phyloP scores from a whole-genome alignment of 2,888 invertebrate genomes.

The Helicoverpa assulta region DNA sequence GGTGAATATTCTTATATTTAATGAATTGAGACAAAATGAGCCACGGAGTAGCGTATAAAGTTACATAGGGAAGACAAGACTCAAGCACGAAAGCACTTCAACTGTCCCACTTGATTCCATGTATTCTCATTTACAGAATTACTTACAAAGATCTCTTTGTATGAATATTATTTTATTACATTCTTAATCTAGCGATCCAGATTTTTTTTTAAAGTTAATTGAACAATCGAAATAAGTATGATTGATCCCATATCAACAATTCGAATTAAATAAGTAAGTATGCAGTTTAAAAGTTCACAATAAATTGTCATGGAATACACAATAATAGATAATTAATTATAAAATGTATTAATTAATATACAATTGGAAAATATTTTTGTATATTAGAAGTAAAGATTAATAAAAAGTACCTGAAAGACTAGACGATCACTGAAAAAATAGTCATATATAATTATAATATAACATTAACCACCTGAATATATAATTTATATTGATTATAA shows the following conservation, averaged over 20 bases:
- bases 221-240: slow-evolving; percentile 54
- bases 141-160: slow-evolving; percentile 22
- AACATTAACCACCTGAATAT: slow-evolving; percentile 18
- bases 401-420: slow-evolving; percentile 52
- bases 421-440: slow-evolving; percentile 53
- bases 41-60: slow-evolving; percentile 20
- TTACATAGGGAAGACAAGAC: slow-evolving; percentile 38
- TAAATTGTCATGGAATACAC: slow-evolving; percentile 52
- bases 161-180: slow-evolving; percentile 15
- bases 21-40: slow-evolving; percentile 21
- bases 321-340: slow-evolving; percentile 35
- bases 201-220: slow-evolving; percentile 41
- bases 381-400: slow-evolving; percentile 26
- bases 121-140: slow-evolving; percentile 1
- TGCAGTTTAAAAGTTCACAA: slow-evolving; percentile 28
- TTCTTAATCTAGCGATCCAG: slow-evolving; percentile 22
- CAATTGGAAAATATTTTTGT: slow-evolving; percentile 36
- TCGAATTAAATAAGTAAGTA: slow-evolving; percentile 47
- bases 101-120: slow-evolving; percentile 27
- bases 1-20: slow-evolving; percentile 12
- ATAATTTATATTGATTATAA: slow-evolving; percentile 13
- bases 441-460: slow-evolving; percentile 18
- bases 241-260: slow-evolving; percentile 71
- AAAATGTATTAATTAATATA: slow-evolving; percentile 21
- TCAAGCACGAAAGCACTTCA: slow-evolving; percentile 35